Base-by-base conservation (phyloP, 2,797 vertebrate species). In the Enteromius viviparus region DNA sequence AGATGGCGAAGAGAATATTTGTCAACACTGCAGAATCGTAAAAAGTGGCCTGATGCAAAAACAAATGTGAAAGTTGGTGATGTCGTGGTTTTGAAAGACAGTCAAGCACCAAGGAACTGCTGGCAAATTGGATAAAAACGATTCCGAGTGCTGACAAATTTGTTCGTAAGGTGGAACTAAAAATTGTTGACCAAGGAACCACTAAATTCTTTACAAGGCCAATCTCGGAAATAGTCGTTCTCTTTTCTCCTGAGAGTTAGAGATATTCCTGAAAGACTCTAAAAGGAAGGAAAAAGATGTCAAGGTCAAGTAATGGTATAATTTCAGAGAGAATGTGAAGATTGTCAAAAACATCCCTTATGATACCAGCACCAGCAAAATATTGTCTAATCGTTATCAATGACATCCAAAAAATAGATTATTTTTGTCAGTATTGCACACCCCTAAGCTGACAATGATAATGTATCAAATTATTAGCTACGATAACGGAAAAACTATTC, bases 121-220 rank as follows among this genome's bases (percentile, higher is more conserved):
- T 66, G 32, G 64, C 34, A 4, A 37, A 21, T n/a, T n/a, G 65
- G 65, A 21, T 68, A 10, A 68, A 65, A 40, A 40, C 17, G 17
- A 12, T 74, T 74, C 45, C 29, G 21, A 75, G 49, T 55, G 29
- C 72, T 12, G 32, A n/a, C 49, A 34, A 74, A 53, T 29, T 19
- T 45, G 70, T 72, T 51, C 1, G 3, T 10, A 74, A 74, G 21
- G 70, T 72, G 7, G 70, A 72, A 32, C 70, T 72, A 9, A 72
- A 49, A 72, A 51, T 49, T 72, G 45, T 32, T 49, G 70, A 72
- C 70, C 45, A 72, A 29, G 49, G 26, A 53, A 34, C 71, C 4
- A 34, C 4, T 53, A 74, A 32, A 74, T 19, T 51, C 47, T 74
- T 53, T 34, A 3, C 10, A 15, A 71, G 62, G 19, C 29, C 62